A percentile compares a stretch with the other conserved stretches of the same genome.
These are phyloP conservation scores for Pangasius mekongensis DNA, from an alignment of 2,797 vertebrate species.

Conservation along the genomic window DNA sequence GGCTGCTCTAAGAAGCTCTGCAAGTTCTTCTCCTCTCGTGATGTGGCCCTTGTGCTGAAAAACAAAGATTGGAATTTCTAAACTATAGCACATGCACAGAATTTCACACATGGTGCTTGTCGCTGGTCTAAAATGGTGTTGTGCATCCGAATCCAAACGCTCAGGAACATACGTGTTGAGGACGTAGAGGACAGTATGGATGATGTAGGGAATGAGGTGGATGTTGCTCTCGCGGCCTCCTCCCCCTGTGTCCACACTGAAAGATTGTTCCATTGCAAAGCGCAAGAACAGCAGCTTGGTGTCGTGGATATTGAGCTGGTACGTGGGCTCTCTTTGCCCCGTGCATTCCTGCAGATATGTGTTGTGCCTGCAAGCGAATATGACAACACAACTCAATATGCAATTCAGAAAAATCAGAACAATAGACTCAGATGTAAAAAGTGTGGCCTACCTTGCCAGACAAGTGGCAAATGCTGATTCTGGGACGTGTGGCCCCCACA, in stretches of 20 bases:
- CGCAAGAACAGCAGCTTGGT: constrained; percentile 96
- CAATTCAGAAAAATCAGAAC: not conserved
- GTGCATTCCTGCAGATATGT: constrained; percentile 99
- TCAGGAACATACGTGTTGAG: constrained; percentile 91
- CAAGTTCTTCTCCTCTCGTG: constrained; percentile 95
- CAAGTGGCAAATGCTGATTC: constrained; percentile 98
- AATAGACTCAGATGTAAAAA: not conserved
- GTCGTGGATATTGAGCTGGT: constrained; percentile 98
- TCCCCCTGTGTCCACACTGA: constrained; percentile 94
- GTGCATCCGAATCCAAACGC: not conserved
- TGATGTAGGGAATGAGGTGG: constrained; percentile 98
- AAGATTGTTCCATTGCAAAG: constrained; percentile 98
- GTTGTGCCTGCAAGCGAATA: constrained; percentile 84
- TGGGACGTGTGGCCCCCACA: constrained; percentile 98
- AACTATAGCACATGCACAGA: not conserved
- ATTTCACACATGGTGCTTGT: not conserved
- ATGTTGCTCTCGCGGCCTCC: constrained; percentile 98
- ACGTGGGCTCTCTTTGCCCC: constrained; percentile 95
- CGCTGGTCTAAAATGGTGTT: not conserved
- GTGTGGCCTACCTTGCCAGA: constrained; percentile 87
- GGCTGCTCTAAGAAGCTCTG: constrained; percentile 97
- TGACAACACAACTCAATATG: not conserved
- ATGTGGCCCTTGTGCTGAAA: constrained; percentile 89
- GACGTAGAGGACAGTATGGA: constrained; percentile 99
- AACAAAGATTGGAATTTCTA: not conserved